A percentile compares a stretch with the other conserved stretches of the same genome.
phyloP scores from a whole-genome alignment of 2,113 vertebrate species.

The Galbula dea region DNA sequence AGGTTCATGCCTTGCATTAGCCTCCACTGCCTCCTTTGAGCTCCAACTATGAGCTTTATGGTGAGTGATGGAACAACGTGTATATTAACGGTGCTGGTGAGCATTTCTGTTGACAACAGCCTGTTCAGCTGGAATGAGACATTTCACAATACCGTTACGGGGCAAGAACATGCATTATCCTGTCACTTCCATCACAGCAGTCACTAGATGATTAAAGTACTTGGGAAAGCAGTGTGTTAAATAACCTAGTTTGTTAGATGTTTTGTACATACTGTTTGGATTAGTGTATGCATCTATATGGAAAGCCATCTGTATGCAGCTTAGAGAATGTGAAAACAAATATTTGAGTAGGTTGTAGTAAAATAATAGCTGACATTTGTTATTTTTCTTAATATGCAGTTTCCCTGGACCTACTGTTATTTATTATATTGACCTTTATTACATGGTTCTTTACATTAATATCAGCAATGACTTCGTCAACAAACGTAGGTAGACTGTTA shows the following conservation, averaged over 20 bases:
- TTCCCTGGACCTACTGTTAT: neutral
- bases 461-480: neutral
- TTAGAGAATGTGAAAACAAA: neutral
- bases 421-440: neutral
- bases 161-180: neutral
- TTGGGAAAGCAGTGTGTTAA: neutral
- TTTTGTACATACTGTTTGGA: neutral
- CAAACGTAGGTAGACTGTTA: neutral
- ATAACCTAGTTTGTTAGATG: neutral
- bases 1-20: neutral
- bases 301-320: neutral
- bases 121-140: neutral
- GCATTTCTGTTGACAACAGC: neutral
- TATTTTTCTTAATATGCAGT: neutral
- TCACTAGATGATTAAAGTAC: neutral
- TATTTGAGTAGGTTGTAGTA: neutral
- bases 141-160: neutral
- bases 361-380: neutral
- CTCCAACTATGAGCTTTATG: neutral
- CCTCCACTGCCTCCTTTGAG: neutral
- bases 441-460: neutral
- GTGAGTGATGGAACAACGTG: neutral
- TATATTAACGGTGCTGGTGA: accelerated
- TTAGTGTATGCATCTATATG: neutral
- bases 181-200: neutral